phyloP scores from a whole-genome alignment of 2,797 vertebrate genomes.

The Pangasius sanitwongsei region DNA sequence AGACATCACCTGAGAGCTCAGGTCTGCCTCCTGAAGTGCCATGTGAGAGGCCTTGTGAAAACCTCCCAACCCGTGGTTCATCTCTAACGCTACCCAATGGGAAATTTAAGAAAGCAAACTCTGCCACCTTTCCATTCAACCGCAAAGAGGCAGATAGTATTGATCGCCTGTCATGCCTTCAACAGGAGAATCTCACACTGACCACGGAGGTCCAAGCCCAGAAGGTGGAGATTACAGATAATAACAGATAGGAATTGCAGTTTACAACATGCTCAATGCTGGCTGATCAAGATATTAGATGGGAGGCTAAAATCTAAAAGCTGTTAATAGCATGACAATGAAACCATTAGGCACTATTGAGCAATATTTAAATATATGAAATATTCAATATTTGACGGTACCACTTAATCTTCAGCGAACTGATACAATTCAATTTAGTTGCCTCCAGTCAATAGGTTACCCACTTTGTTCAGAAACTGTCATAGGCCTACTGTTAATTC shows the following conservation, averaged over 20 bases:
- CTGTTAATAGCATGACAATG: background rate
- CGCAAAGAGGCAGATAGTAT: constrained; percentile 60
- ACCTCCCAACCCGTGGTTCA: background rate
- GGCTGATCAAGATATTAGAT: background rate
- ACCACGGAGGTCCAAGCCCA: constrained; percentile 86
- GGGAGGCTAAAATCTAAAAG: background rate
- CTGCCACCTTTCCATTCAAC: constrained; percentile 60
- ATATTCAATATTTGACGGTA: background rate
- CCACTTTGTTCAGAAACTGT: background rate
- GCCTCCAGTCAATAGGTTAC: background rate
- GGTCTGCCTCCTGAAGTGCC: constrained; percentile 32
- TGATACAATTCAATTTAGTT: background rate
- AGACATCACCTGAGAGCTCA: background rate
- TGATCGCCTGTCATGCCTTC: constrained; percentile 71
- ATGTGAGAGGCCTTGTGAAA: constrained; percentile 8
- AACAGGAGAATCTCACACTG: constrained; percentile 82
- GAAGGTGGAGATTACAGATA: constrained; percentile 76
- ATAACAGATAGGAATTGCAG: background rate
- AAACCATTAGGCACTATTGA: background rate
- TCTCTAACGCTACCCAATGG: constrained; percentile 50
- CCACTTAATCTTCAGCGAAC: background rate
- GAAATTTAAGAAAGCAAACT: constrained; percentile 70
- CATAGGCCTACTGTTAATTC: background rate
- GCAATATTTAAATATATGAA: background rate
- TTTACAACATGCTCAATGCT: background rate